Percentiles rank a stretch among this genome's conserved stretches.
Conservation (phyloP, 2,113 vertebrate species). For the Limnothrissa miodon region DNA sequence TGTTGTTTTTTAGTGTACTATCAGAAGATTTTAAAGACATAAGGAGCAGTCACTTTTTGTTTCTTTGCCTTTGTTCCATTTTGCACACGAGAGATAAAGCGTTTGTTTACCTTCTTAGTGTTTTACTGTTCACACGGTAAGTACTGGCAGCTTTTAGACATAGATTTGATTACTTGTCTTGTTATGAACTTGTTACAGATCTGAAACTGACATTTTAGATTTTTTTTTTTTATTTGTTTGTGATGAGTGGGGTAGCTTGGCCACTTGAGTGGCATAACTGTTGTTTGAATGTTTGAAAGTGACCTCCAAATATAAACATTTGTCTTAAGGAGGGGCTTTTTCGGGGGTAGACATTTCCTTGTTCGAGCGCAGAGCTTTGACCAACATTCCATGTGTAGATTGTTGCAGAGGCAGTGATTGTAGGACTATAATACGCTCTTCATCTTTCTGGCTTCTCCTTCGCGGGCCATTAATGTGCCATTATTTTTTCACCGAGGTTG, state of each 20-base stretch:
- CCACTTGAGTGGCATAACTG: constrained; percentile 73
- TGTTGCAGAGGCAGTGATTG: constrained; percentile 91
- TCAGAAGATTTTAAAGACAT: constrained; percentile 65
- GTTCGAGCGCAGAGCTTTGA: constrained; percentile 68
- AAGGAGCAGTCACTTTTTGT: constrained; percentile 69
- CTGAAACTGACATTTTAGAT: constrained; percentile 55
- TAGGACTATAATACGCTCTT: constrained; percentile 81
- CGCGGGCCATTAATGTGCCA: constrained; percentile 89
- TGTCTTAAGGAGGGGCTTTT: constrained; percentile 78
- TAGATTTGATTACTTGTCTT: constrained; percentile 81
- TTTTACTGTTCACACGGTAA: constrained; percentile 72
- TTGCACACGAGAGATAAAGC: constrained; percentile 86
- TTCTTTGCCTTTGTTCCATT: constrained; percentile 84
- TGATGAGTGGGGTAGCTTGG: constrained; percentile 67
- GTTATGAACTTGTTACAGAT: constrained; percentile 75
- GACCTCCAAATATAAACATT: constrained; percentile 80
- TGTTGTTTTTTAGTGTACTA: constrained; percentile 68
- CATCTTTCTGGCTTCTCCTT: constrained; percentile 83
- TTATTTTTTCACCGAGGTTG: constrained; percentile 67
- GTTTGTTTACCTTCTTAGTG: constrained; percentile 67
- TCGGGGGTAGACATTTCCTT: constrained; percentile 73
- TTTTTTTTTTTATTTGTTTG: constrained; percentile 60
- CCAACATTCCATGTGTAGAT: constrained; percentile 90
- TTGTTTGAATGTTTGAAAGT: constrained; percentile 89
- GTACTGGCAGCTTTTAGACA: constrained; percentile 85